Conservation (phyloP, 2,797 vertebrate genomes). For the Gambelia wislizenii region DNA sequence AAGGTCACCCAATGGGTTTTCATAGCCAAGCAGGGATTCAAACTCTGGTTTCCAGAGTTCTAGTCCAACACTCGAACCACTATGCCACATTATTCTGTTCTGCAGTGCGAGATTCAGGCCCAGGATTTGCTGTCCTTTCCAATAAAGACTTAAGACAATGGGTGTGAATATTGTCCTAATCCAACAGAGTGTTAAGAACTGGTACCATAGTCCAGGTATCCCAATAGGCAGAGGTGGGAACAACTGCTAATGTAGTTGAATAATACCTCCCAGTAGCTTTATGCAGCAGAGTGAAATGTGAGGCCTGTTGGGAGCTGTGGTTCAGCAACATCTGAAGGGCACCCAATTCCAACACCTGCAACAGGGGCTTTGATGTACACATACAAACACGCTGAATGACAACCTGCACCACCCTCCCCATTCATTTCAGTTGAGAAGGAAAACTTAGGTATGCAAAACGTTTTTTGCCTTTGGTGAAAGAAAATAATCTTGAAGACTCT, state of each 20-base stretch:
- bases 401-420: not conserved
- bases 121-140: no score
- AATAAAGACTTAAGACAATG: not conserved
- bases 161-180: not conserved
- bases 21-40: no score
- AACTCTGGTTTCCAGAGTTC: no score
- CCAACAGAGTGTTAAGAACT: not conserved
- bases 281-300: no score
- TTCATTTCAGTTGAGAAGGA: not conserved
- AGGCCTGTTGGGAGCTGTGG: no score
- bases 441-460: not conserved
- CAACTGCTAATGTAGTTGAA: no score
- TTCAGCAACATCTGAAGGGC: no score
- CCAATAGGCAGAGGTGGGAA: no score
- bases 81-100: not conserved
- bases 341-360: no score
- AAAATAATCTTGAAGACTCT: conserved; percentile 15
- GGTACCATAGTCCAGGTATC: not conserved
- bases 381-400: not conserved
- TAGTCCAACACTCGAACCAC: no score
- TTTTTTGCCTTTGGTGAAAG: conserved; percentile 23
- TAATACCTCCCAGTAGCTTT: no score
- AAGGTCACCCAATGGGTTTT: no score
- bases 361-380: not conserved
- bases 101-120: not conserved